These are phyloP conservation scores for Lates japonicus DNA, from an alignment of 2,797 vertebrate genomes.

Conservation along the genomic window DNA sequence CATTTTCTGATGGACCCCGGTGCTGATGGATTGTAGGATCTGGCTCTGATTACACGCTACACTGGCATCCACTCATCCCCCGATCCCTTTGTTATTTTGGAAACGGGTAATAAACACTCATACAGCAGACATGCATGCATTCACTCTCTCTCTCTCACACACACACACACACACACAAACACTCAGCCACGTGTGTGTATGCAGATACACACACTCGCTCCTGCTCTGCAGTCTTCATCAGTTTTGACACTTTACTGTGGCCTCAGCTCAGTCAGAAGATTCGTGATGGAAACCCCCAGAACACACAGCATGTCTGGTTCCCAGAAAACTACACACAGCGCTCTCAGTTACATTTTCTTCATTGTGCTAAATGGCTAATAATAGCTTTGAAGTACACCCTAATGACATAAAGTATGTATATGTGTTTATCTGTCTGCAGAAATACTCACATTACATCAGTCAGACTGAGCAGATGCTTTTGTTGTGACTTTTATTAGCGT, in stretches of 20 bases:
- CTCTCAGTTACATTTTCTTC: conserved; percentile 8
- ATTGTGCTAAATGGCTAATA: conserved; percentile 10
- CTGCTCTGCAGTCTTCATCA: conserved; percentile 38
- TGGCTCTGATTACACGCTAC: conserved; percentile 80
- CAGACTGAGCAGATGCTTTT: conserved; percentile 1
- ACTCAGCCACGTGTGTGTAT: background rate
- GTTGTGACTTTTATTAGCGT: conserved; percentile 21
- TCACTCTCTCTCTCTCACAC: background rate
- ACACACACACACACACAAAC: background rate
- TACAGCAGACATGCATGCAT: conserved; percentile 2
- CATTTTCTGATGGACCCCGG: conserved; percentile 55
- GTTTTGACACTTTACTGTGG: conserved; percentile 41
- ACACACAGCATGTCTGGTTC: conserved; percentile 20
- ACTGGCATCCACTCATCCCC: conserved; percentile 72
- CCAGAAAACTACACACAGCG: conserved; percentile 22
- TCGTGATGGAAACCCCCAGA: conserved; percentile 18
- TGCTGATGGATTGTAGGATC: conserved; percentile 72
- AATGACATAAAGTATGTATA: background rate
- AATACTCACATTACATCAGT: background rate
- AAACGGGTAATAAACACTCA: conserved; percentile 65
- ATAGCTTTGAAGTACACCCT: background rate
- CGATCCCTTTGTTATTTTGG: conserved; percentile 68
- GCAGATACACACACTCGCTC: background rate
- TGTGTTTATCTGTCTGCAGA: background rate
- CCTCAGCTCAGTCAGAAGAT: conserved; percentile 21